Evolutionary conservation across 2,888 invertebrate genomes (phyloP).

Genomic region (Acanthoscelides obtectus): DNA sequence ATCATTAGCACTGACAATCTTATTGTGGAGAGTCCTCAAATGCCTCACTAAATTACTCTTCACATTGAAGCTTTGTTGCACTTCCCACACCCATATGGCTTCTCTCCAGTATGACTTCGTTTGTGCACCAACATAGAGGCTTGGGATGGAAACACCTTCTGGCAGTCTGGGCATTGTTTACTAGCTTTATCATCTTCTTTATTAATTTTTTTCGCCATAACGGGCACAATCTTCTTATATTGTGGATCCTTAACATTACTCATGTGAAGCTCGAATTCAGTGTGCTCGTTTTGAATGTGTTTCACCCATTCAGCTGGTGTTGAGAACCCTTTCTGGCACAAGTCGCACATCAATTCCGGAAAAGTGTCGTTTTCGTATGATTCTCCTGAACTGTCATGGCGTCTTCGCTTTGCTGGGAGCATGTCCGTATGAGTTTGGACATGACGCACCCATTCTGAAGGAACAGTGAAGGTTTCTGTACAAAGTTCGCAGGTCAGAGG

Average conservation of each 20-base stretch:
- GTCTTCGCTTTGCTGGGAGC: constrained; percentile 53
- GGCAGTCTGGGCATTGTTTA: constrained; percentile 64
- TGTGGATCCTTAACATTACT: constrained; percentile 54
- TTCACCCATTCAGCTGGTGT: constrained; percentile 85
- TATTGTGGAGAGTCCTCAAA: constrained; percentile 69
- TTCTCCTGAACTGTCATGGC: constrained; percentile 52
- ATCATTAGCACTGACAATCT: constrained; percentile 51
- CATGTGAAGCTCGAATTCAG: constrained; percentile 72
- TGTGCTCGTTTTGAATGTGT: constrained; percentile 79
- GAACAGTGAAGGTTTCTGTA: constrained; percentile 76
- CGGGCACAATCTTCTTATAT: neutral
- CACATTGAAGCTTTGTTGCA: constrained; percentile 77
- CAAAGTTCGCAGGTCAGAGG: constrained; percentile 79
- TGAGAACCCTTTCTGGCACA: constrained; percentile 70
- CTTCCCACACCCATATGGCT: constrained; percentile 67
- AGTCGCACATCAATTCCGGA: constrained; percentile 71
- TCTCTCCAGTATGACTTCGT: constrained; percentile 70
- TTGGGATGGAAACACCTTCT: constrained; percentile 72
- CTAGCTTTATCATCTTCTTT: constrained; percentile 37
- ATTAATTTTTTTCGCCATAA: neutral
- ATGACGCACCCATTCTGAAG: constrained; percentile 79
- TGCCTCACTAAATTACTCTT: constrained; percentile 72
- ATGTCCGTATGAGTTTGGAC: constrained; percentile 73
- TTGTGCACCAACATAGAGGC: constrained; percentile 76
- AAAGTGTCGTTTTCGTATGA: constrained; percentile 65